Evolutionary conservation across 2,888 invertebrate species (phyloP).

Genomic region (Gerris lacustris): DNA sequence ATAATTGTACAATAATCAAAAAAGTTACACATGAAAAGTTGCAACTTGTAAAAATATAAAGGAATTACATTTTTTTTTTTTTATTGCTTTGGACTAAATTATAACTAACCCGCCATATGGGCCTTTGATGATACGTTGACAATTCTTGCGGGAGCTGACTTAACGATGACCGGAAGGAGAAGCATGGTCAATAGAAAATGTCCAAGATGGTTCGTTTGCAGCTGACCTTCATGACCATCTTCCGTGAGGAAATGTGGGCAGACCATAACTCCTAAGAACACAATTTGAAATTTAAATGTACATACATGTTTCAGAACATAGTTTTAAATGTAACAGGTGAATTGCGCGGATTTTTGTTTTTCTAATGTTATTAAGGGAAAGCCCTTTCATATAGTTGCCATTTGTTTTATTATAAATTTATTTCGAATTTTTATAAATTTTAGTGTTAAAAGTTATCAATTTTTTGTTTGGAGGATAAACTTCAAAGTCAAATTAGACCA

Average conservation of each 20-base stretch:
- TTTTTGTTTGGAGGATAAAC: no score
- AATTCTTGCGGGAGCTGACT: constrained; percentile 34
- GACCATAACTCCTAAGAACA: constrained; percentile 38
- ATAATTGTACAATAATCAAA: background rate
- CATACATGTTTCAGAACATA: constrained; percentile 10
- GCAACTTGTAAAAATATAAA: background rate
- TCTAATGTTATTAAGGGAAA: no score
- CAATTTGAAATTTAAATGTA: background rate
- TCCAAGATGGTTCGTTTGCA: constrained; percentile 48
- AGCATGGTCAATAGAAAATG: constrained; percentile 51
- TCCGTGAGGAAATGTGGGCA: constrained; percentile 39
- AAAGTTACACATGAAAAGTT: no score
- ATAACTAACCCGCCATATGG: constrained; percentile 18
- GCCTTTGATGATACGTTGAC: constrained; percentile 32
- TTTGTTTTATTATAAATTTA: no score
- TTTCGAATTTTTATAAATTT: no score
- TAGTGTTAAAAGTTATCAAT: no score
- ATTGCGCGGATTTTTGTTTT: no score
- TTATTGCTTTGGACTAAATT: no score
- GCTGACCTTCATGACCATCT: constrained; percentile 46
- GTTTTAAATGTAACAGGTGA: no score
- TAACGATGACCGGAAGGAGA: constrained; percentile 43
- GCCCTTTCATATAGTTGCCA: no score
- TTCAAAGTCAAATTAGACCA: no score
- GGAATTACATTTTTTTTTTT: no score